These are phyloP conservation scores for Azorinus chamasolen DNA, from an alignment of 2,888 invertebrate species.

Conservation along the genomic window DNA sequence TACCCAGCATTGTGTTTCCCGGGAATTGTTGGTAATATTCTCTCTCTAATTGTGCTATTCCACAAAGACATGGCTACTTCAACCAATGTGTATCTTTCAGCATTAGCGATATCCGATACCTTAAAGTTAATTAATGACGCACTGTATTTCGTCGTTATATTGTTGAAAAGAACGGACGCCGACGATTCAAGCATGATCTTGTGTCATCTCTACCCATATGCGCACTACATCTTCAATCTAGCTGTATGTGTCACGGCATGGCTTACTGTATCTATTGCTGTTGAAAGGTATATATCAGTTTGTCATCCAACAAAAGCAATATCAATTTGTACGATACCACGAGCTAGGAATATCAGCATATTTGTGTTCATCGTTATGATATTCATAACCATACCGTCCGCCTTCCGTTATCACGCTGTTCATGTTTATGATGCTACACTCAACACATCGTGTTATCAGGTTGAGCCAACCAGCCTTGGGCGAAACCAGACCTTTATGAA, in stretches of 20 bases:
- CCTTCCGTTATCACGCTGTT: constrained; percentile 79
- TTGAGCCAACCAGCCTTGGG: constrained; percentile 77
- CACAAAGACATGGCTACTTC: constrained; percentile 81
- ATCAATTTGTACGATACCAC: constrained; percentile 72
- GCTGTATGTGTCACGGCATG: constrained; percentile 81
- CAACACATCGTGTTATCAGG: constrained; percentile 72
- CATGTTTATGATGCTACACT: constrained; percentile 60
- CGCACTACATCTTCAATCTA: constrained; percentile 82
- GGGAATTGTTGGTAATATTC: constrained; percentile 79
- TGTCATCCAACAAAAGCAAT: constrained; percentile 79
- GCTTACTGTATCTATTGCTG: constrained; percentile 83
- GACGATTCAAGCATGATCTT: constrained; percentile 71
- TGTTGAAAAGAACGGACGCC: constrained; percentile 70
- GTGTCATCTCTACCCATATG: constrained; percentile 81
- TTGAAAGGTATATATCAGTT: constrained; percentile 83
- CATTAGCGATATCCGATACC: constrained; percentile 80
- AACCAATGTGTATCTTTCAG: constrained; percentile 80
- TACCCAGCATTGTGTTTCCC: constrained; percentile 79
- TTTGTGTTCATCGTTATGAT: constrained; percentile 81
- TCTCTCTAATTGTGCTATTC: constrained; percentile 78
- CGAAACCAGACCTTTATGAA: constrained; percentile 78
- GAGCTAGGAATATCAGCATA: constrained; percentile 79
- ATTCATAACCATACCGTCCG: constrained; percentile 81
- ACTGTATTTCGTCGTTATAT: constrained; percentile 79
- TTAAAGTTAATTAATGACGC: constrained; percentile 82